Evolutionary conservation across 1,140 invertebrate genomes (phyloP).

Genomic region (Lucilia sericata): DNA sequence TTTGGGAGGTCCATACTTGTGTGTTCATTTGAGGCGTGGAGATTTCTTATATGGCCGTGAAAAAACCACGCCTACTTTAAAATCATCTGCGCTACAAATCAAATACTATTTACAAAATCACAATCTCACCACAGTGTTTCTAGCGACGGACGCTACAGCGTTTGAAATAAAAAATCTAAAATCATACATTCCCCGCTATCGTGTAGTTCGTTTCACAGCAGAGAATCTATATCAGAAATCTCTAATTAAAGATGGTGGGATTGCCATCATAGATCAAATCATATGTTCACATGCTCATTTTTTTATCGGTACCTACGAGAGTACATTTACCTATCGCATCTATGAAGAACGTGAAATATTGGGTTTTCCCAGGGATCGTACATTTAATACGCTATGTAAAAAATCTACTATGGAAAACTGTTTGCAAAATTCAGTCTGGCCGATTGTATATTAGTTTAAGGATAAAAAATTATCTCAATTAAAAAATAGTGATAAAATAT

Average conservation of each 20-base stretch:
- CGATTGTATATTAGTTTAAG: slow-evolving; percentile 62
- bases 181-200: slow-evolving; percentile 56
- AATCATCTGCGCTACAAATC: slow-evolving; percentile 80
- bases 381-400: slow-evolving; percentile 91
- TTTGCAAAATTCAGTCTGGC: slow-evolving; percentile 69
- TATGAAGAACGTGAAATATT: slow-evolving; percentile 97
- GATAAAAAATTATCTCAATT: background rate
- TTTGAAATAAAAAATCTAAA: slow-evolving; percentile 63
- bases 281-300: slow-evolving; percentile 88
- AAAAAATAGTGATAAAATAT: background rate
- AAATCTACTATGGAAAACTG: slow-evolving; percentile 66
- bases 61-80: slow-evolving; percentile 77
- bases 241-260: slow-evolving; percentile 83
- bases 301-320: slow-evolving; percentile 93
- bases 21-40: slow-evolving; percentile 82
- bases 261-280: slow-evolving; percentile 96
- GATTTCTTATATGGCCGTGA: slow-evolving; percentile 82
- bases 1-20: slow-evolving; percentile 82
- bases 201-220: slow-evolving; percentile 59
- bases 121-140: slow-evolving; percentile 76
- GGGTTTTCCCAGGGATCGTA: slow-evolving; percentile 82
- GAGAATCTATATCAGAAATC: slow-evolving; percentile 61
- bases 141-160: slow-evolving; percentile 82
- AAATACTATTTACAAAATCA: slow-evolving; percentile 72
- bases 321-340: slow-evolving; percentile 96